Evolutionary conservation across 2,888 invertebrate genomes (phyloP), one percentile per base, ranked within the genome.

Genomic region (Allacma fusca): DNA sequence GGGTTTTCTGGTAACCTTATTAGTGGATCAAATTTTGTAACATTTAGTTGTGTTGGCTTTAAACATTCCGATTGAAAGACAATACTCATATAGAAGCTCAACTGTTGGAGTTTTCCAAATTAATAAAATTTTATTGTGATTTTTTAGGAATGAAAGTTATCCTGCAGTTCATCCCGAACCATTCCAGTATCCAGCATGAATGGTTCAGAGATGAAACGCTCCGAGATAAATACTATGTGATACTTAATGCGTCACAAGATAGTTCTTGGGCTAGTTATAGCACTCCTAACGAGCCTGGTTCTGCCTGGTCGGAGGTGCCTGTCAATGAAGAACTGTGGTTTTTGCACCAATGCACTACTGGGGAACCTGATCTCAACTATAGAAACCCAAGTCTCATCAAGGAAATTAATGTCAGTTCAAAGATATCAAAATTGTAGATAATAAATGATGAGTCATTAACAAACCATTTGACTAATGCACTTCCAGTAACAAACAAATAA

Each of bases 281-380:
- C 21, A 19, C 40, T 0, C 67, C 43, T 1, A 23, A 57, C 16
- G 75, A 29, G 24, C 78, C 80, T 23, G 80, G 80, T 77, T 44
- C 40, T 12, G 29, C 57, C 79, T 23, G 82, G 87, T 34, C 76
- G 1, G 13, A 29, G 1, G 59, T 77, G 21, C 29, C 76, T 16
- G 57, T 23, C 7, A 19, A 23, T 50, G 57, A 24, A 7, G 44
- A 85, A 7, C 86, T 93, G 85, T 95, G 89, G 85, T 96, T 94
- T 86, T 89, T 93, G 0, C 96, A 96, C 86, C 93, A 93, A 84
- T 96, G 94, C 85, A 88, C 91, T 4, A 84, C 85, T 23, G 88
- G 90, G 40, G 93, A 95, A 85, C 95, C 96, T 0, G 95, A 96
- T 86, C 88, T 96, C 1, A 95, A 96, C 87, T 92, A 89, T 83